Evolutionary conservation across 2,797 vertebrate species (phyloP).

Genomic region (Phataginus tricuspis): DNA sequence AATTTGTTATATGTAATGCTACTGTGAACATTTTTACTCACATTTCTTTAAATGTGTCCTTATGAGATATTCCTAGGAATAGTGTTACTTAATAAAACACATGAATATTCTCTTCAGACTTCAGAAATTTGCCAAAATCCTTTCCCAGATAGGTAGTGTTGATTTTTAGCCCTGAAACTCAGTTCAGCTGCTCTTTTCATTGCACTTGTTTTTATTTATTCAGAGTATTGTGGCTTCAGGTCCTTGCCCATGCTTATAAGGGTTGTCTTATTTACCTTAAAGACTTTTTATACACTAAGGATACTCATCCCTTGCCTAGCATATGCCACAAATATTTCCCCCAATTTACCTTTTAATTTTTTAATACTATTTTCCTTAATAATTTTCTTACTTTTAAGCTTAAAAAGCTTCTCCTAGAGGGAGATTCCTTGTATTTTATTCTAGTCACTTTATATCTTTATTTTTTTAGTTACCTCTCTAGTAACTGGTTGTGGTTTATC

Average conservation of each 20-base stretch:
- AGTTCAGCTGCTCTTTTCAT: background rate
- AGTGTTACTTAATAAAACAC: background rate
- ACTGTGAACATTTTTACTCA: background rate
- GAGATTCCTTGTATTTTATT: background rate
- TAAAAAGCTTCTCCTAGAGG: background rate
- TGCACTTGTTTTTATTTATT: background rate
- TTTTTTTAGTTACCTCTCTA: background rate
- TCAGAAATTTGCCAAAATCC: background rate
- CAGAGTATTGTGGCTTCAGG: background rate
- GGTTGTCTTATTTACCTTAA: background rate
- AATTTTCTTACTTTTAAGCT: constrained; percentile 30
- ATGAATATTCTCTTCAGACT: background rate
- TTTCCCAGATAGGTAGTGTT: background rate
- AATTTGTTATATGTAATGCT: background rate
- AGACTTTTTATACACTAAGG: background rate
- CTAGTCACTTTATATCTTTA: background rate
- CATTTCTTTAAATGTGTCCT: background rate
- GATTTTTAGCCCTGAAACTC: background rate
- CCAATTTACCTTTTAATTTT: background rate
- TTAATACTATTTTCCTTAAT: background rate
- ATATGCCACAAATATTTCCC: background rate
- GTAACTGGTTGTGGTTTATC: background rate
- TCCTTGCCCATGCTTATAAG: background rate
- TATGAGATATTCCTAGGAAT: background rate
- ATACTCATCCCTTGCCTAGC: background rate